Base-by-base conservation (phyloP, 2,888 invertebrate species). In the Ornithoptera priamus region DNA sequence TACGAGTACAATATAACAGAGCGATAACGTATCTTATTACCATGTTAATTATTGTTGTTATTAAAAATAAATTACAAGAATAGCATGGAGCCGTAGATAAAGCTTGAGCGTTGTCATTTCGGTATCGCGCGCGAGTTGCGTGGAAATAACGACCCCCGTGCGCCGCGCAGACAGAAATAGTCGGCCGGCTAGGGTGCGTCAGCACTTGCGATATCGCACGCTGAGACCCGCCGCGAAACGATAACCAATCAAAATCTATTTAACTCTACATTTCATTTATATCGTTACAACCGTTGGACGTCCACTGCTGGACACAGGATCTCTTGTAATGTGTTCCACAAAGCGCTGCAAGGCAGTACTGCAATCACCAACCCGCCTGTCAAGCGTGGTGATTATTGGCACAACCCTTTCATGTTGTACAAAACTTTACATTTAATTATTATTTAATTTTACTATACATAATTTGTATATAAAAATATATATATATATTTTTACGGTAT, bases 181-280 rank as follows among this genome's bases (percentile, higher is more conserved):
- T 83, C 76, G 85, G 85, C 88, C 90, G 87, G 90, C 87, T 90
- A 90, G 89, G 88, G 89, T 86, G 87, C 86, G 79, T 87, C 88
- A 84, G 74, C 53, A 58, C 62, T 72, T 76, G 75, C 80, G 83
- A 79, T 83, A 83, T 67, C 62, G 36, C 59, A 53, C 12, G 42
- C 62, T 20, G 58, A 39, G 84, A 82, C 81, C 72, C 75, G 68
- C 72, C 72, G 76, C 72, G 72, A 73, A 75, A 78, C 75, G 72
- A 75, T 71, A 70, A 72, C 68, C 59, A 58, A 64, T 36, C 56
- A 60, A 71, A 56, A 42, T 56, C 64, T 56, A 63, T 53, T 57
- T 57, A 24, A 12, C 15, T 18, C 6, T 18, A 53, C 18, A 53
- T 18, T n/a, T 53, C n/a, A 1, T 15, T 15, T 3, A 50, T 12